A percentile compares a stretch with the other conserved stretches of the same genome.
These are phyloP conservation scores for Dusona sp. DNA, from an alignment of 2,888 invertebrate genomes.

Conservation along the genomic window DNA sequence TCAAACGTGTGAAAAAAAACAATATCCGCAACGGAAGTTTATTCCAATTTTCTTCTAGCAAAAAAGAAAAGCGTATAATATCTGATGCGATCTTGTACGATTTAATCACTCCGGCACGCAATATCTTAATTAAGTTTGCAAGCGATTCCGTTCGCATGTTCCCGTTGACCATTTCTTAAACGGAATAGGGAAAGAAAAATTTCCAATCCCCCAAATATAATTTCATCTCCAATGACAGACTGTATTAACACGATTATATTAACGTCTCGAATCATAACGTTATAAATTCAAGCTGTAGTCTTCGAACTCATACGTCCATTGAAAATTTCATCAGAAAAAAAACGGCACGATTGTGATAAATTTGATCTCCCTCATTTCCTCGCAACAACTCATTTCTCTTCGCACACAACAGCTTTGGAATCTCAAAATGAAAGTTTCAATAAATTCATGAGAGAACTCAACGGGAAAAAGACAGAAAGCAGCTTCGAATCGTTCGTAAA, in stretches of 20 bases:
- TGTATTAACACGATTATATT: neutral
- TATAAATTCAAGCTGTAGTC: neutral
- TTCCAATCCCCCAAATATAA: neutral
- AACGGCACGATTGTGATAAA: neutral
- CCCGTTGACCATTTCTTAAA: neutral
- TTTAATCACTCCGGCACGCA: neutral
- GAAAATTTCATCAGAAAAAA: neutral
- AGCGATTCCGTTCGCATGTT: neutral
- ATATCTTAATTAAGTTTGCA: neutral
- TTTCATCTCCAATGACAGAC: neutral
- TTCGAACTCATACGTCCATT: neutral
- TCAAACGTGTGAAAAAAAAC: neutral
- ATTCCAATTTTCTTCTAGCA: neutral
- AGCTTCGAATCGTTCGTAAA: too few species aligned
- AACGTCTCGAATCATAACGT: neutral
- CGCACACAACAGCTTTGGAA: neutral
- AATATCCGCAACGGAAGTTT: constrained; percentile 21
- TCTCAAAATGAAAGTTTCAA: neutral
- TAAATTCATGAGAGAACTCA: neutral
- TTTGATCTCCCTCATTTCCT: neutral
- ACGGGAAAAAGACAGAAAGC: neutral
- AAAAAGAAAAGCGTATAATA: neutral
- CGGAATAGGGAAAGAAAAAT: neutral
- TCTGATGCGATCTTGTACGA: neutral
- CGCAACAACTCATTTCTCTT: neutral